Evolutionary conservation across 2,113 vertebrate genomes (phyloP).

Genomic region (Ellobius talpinus): DNA sequence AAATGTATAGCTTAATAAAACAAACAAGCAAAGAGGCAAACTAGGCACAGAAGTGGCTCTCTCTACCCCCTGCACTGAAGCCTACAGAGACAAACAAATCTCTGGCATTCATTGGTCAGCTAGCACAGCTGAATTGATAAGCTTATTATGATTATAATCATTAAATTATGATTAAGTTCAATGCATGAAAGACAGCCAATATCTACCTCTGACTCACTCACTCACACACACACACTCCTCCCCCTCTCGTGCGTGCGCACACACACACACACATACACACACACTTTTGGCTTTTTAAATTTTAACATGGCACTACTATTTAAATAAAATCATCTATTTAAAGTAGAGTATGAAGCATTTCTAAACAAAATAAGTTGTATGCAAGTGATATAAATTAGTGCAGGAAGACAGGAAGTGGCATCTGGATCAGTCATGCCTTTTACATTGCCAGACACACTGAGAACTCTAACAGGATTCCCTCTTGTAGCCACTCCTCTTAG

Average conservation of each 20-base stretch:
- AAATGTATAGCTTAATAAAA: no score
- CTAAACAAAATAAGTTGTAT: constrained; percentile 55
- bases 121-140: background rate
- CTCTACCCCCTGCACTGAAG: background rate
- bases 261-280: background rate
- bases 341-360: constrained; percentile 59
- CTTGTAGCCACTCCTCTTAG: constrained; percentile 35
- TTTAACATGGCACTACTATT: constrained; percentile 68
- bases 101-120: background rate
- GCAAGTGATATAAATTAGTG: background rate
- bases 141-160: no score
- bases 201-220: background rate
- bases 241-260: no score
- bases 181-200: background rate
- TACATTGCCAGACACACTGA: constrained; percentile 33
- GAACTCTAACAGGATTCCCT: constrained; percentile 22
- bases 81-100: background rate
- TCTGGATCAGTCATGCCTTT: background rate
- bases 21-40: no score
- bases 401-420: constrained; percentile 30
- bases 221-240: no score
- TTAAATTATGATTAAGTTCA: background rate
- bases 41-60: background rate
- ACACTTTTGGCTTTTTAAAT: constrained; percentile 24
- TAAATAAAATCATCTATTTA: constrained; percentile 68